Percentiles rank a stretch among this genome's conserved stretches.
These are phyloP conservation scores for Neoascia interrupta DNA, from an alignment of 2,888 invertebrate species.

Conservation along the genomic window DNA sequence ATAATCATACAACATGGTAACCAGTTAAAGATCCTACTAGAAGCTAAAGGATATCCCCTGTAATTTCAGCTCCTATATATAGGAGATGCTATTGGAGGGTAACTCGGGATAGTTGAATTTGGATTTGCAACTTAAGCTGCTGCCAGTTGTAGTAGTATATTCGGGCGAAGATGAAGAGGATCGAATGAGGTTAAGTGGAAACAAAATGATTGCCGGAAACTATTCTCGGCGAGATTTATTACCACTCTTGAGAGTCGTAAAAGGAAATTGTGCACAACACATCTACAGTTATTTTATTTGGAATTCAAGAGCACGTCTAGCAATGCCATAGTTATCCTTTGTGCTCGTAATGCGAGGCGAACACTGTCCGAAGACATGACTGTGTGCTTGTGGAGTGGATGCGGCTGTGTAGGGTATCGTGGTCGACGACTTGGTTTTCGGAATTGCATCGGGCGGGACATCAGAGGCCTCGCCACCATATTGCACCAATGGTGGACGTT, in stretches of 20 bases:
- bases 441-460: slow-evolving; percentile 43
- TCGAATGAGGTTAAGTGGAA: slow-evolving; percentile 66
- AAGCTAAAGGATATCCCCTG: slow-evolving; percentile 25
- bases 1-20: slow-evolving; percentile 67
- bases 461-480: slow-evolving; percentile 57
- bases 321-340: slow-evolving; percentile 58
- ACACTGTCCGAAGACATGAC: background rate
- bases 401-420: background rate
- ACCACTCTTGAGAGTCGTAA: slow-evolving; percentile 79
- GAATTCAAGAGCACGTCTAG: slow-evolving; percentile 69
- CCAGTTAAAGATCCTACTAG: slow-evolving; percentile 41
- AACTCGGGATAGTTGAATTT: slow-evolving; percentile 60
- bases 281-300: slow-evolving; percentile 69
- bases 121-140: slow-evolving; percentile 36
- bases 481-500: slow-evolving; percentile 60
- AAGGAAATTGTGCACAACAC: slow-evolving; percentile 79
- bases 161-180: slow-evolving; percentile 18
- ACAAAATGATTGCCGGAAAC: slow-evolving; percentile 77
- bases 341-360: slow-evolving; percentile 38
- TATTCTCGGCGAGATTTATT: slow-evolving; percentile 79
- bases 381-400: background rate
- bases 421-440: slow-evolving; percentile 33
- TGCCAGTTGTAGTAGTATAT: background rate
- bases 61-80: slow-evolving; percentile 6
- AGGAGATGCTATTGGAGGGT: background rate